Base-by-base conservation (phyloP, 2,888 invertebrate species). In the Chymomyza amoena region DNA sequence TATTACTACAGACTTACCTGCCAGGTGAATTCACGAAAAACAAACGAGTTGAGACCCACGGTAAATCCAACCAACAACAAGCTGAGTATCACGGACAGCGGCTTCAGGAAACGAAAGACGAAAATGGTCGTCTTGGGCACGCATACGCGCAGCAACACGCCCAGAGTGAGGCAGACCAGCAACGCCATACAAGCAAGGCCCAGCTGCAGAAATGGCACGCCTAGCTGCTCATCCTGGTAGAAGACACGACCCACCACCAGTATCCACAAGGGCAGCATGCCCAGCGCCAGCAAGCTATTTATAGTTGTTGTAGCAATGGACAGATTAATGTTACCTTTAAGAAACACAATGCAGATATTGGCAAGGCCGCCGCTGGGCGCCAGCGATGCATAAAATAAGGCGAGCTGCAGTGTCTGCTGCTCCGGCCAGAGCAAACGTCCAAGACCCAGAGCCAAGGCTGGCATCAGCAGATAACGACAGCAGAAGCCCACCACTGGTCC, bases 281-380 rank as follows among this genome's bases (percentile, higher is more conserved):
- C 96, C 85, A 98, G 95, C 0, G 97, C 95, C 10, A 95, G 94
- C 2, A 98, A 89, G 0, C 97, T 97, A 71, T 97, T 96, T 76
- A 97, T 92, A 20, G 97, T 95, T 0, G 98, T 98, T 96, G 98
- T 97, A 36, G 98, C 96, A 63, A 98, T 94, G 0, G 97, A 97
- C 60, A 98, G 93, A 90, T 97, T 96, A 18, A 98, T 93, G 92
- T 98, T 98, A 2, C 98, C 98, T 6, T 95, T 96, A 2, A 98
- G 93, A 51, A 98, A 94, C 79, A 96, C 94, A 0, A 97, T 96
- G 96, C 98, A 98, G 85, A 98, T 96, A 92, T 98, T 99, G 70
- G 97, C 97, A 51, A 97, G 96, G 0, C 98, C 98, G 0, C 98
- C 97, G 13, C 95, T 96, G 0, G 97, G 97, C 6, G 96, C 94